These are phyloP conservation scores for Trypoxylon attenuatum DNA, from an alignment of 2,888 invertebrate genomes.

Conservation along the genomic window DNA sequence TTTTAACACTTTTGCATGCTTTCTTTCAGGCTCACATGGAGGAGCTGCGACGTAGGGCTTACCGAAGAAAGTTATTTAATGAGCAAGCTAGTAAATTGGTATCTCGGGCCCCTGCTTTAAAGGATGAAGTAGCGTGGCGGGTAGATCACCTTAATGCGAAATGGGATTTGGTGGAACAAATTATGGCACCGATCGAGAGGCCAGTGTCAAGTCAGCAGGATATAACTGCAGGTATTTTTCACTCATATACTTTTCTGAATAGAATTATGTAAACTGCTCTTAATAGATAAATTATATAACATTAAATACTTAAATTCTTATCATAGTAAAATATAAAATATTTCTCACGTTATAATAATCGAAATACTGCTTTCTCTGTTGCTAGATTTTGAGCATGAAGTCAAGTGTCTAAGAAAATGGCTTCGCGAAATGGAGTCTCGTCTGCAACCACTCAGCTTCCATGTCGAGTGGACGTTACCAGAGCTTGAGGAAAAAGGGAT, in stretches of 20 bases:
- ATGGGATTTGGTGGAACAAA: slow-evolving; percentile 86
- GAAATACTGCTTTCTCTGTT: slow-evolving; percentile 12
- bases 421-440: slow-evolving; percentile 89
- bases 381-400: slow-evolving; percentile 85
- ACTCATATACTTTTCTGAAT: too few relatives aligned
- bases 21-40: slow-evolving; percentile 84
- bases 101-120: slow-evolving; percentile 78
- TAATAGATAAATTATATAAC: neutral
- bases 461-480: slow-evolving; percentile 81
- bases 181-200: slow-evolving; percentile 79
- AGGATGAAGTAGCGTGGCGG: slow-evolving; percentile 83
- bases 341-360: too few relatives aligned
- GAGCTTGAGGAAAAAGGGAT: slow-evolving; percentile 86
- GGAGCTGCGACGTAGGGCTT: slow-evolving; percentile 84
- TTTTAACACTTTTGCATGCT: too few relatives aligned
- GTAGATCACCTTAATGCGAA: slow-evolving; percentile 85
- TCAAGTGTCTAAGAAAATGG: slow-evolving; percentile 88
- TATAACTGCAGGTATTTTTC: slow-evolving; percentile 72
- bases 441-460: slow-evolving; percentile 84
- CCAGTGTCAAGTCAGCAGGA: slow-evolving; percentile 69
- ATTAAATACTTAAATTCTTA: neutral
- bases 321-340: neutral
- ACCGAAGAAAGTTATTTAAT: slow-evolving; percentile 83
- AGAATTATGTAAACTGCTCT: neutral
- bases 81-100: slow-evolving; percentile 87